Base-by-base conservation (phyloP, 2,797 vertebrate genomes). In the Gila robusta region DNA sequence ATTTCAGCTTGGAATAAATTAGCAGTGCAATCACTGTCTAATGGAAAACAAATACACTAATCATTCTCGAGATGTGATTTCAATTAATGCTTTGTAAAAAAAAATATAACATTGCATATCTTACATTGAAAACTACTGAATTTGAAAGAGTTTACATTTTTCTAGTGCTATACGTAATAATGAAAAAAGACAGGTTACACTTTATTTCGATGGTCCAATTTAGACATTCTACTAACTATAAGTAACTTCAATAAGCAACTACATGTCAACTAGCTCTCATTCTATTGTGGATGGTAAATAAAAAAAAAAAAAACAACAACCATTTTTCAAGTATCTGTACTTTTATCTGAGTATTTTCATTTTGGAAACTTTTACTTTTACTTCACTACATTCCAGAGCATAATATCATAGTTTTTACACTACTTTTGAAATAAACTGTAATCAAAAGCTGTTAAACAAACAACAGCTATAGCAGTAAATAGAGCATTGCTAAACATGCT, bases 1-100 rank as follows among this genome's bases (percentile, higher is more conserved):
- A 87, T 83, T 73, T 62, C 23, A 76, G 9, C 59, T 83, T 79
- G 69, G 49, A 79, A 79, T 87, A 59, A 83, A 87, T 87, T 64
- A 79, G 54, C 52, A 64, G 54, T 23, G 44, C 73, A 87, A 79
- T 83, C 76, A 83, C 1, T 39, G 14, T 79, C 67, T 79, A 79
- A 83, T 83, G 54, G 54, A 83, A 79, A 81, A 78, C 86, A 83
- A 83, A 87, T 82, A 70, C 19, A 78, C 23, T 52, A 52, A 87
- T 87, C 83, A 64, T 11, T 56, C n/a, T 70, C 37, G 17, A 69
- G 83, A 84, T 78, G 74, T 12, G 9, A 21, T 84, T 69, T 56
- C 9, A 49, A 67, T 76, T 28, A 67, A 10, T 54, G 69, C 5
- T 82, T 79, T 66, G 8, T 16, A 7, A 16, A 41, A 71, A 71